Evolutionary conservation across 2,888 invertebrate species (phyloP).

Genomic region (Holacanthella duospinosa): DNA sequence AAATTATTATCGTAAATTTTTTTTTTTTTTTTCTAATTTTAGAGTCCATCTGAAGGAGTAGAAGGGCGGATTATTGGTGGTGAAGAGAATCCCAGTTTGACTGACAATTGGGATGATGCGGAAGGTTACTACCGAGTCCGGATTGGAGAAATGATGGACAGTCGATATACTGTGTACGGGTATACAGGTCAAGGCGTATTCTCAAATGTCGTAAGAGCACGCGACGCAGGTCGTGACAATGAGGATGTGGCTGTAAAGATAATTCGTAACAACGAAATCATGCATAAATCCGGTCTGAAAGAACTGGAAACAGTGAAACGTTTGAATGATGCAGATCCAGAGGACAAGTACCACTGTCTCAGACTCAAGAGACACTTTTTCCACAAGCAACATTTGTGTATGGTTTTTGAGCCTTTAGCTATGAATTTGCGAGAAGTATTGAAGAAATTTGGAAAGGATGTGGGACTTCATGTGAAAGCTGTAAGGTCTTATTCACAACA

Average conservation of each 20-base stretch:
- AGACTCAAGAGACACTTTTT: slow-evolving; percentile 89
- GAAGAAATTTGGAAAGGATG: slow-evolving; percentile 98
- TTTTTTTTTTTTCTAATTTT: slow-evolving; percentile 37
- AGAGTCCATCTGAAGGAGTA: slow-evolving; percentile 58
- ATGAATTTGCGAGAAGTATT: slow-evolving; percentile 86
- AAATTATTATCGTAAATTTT: too few species aligned
- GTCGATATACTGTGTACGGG: slow-evolving; percentile 87
- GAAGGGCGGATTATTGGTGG: slow-evolving; percentile 40
- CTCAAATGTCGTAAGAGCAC: slow-evolving; percentile 88
- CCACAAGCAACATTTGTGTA: slow-evolving; percentile 96
- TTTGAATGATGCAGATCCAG: slow-evolving; percentile 92
- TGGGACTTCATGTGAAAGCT: slow-evolving; percentile 93
- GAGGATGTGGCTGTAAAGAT: slow-evolving; percentile 95
- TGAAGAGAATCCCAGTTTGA: slow-evolving; percentile 76
- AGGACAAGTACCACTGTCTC: slow-evolving; percentile 93
- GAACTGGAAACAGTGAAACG: slow-evolving; percentile 90
- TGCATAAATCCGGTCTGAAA: slow-evolving; percentile 96
- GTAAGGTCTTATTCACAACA: slow-evolving; percentile 96
- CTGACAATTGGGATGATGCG: slow-evolving; percentile 99
- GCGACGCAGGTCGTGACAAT: slow-evolving; percentile 76
- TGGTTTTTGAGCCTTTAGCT: slow-evolving; percentile 93
- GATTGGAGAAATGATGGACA: slow-evolving; percentile 85
- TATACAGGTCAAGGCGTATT: slow-evolving; percentile 99
- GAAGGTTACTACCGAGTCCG: slow-evolving; percentile 97
- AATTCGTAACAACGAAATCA: slow-evolving; percentile 96